phyloP scores from a whole-genome alignment of 1,140 invertebrate genomes.

The Drosophila parvula region DNA sequence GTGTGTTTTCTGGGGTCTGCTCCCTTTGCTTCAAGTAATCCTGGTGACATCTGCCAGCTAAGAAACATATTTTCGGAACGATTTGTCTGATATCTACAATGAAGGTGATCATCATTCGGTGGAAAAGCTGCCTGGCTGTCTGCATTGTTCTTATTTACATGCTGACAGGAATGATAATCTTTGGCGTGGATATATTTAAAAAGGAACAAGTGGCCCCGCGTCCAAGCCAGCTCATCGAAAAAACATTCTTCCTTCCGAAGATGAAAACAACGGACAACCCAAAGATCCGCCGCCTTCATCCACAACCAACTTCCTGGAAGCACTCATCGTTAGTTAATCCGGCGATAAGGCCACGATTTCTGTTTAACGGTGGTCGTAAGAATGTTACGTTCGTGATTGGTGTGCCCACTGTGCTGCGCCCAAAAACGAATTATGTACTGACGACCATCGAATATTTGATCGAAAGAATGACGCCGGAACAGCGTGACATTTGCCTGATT shows the following conservation, averaged over 20 bases:
- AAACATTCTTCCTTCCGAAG: no score
- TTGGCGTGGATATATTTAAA: neutral
- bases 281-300: rapidly evolving
- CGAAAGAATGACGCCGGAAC: neutral
- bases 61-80: neutral
- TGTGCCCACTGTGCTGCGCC: slow-evolving; percentile 38
- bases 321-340: neutral
- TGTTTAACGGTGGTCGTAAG: slow-evolving; percentile 6
- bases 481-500: slow-evolving; percentile 30
- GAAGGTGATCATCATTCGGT: slow-evolving; percentile 18
- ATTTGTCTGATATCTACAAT: slow-evolving; percentile 5
- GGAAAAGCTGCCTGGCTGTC: neutral
- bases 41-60: neutral
- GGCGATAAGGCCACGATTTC: neutral
- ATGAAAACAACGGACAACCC: neutral
- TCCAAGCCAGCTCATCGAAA: slow-evolving; percentile 90
- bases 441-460: slow-evolving; percentile 27
- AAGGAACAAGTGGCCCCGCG: slow-evolving; percentile 7
- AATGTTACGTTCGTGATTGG: slow-evolving; percentile 42
- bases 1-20: no score
- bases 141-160: neutral
- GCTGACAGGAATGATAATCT: neutral
- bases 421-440: slow-evolving; percentile 18
- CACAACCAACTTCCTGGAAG: neutral
- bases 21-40: neutral